Conservation (phyloP, 2,797 vertebrate genomes). For the Tinamus major region DNA sequence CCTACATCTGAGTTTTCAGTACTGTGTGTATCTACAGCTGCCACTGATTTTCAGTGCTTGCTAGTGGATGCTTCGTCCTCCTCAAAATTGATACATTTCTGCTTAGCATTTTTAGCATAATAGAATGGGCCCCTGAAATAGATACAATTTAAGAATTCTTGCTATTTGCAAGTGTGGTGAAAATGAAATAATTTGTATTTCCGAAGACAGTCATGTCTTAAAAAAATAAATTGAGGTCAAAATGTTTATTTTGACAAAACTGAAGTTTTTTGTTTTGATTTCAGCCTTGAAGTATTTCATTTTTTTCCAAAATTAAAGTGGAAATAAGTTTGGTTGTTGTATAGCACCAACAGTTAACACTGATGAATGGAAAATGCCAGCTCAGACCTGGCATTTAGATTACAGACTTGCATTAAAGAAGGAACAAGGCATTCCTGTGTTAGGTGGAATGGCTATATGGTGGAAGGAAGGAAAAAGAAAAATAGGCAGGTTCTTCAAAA, state of each 20-base stretch:
- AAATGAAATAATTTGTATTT: neutral
- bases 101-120: neutral
- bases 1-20: neutral
- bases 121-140: neutral
- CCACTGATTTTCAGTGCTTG: neutral
- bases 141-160: neutral
- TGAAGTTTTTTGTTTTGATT: neutral
- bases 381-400: neutral
- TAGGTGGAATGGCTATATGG: neutral
- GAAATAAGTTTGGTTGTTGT: neutral
- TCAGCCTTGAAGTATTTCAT: neutral
- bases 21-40: neutral
- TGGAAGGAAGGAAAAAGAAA: neutral
- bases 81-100: neutral
- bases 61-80: neutral
- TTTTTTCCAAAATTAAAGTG: neutral
- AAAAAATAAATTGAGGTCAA: neutral
- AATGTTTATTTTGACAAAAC: neutral
- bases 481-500: conserved; percentile 35
- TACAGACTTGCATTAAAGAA: conserved; percentile 56
- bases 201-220: neutral
- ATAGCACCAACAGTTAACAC: neutral
- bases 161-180: neutral
- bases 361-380: neutral
- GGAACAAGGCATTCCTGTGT: conserved; percentile 56